Conservation (phyloP, 2,113 vertebrate genomes). For the Cyprinodon brontotheroides region DNA sequence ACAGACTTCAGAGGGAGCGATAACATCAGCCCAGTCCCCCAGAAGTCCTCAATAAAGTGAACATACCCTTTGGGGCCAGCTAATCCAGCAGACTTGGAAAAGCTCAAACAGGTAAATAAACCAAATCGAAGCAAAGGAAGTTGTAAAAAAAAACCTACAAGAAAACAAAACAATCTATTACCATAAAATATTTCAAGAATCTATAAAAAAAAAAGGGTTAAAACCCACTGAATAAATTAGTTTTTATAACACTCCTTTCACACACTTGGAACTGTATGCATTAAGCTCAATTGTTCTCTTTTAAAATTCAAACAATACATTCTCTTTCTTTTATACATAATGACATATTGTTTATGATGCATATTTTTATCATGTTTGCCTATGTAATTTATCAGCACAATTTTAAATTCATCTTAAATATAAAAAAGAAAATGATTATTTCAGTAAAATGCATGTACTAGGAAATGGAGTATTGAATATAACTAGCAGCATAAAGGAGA, state of each 20-base stretch:
- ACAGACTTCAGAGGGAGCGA: constrained; percentile 61
- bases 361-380: not conserved
- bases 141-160: not conserved
- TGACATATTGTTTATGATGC: not conserved
- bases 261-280: not conserved
- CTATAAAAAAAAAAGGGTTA: not conserved
- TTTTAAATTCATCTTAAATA: not conserved
- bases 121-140: constrained; percentile 13
- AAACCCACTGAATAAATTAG: not conserved
- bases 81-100: constrained; percentile 40
- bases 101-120: constrained; percentile 52
- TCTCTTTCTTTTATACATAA: not conserved
- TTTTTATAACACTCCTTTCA: too few relatives aligned
- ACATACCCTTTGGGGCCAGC: constrained; percentile 33
- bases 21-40: constrained; percentile 55
- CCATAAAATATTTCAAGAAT: not conserved
- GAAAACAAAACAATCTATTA: not conserved
- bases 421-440: not conserved
- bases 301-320: too few relatives aligned
- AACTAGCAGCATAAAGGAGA: not conserved
- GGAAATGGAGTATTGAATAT: not conserved
- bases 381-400: not conserved
- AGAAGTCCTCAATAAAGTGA: constrained; percentile 50
- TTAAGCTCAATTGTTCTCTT: not conserved
- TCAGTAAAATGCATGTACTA: not conserved